Evolutionary conservation across 2,113 vertebrate genomes (phyloP).

Genomic region (Datnioides undecimradiatus): DNA sequence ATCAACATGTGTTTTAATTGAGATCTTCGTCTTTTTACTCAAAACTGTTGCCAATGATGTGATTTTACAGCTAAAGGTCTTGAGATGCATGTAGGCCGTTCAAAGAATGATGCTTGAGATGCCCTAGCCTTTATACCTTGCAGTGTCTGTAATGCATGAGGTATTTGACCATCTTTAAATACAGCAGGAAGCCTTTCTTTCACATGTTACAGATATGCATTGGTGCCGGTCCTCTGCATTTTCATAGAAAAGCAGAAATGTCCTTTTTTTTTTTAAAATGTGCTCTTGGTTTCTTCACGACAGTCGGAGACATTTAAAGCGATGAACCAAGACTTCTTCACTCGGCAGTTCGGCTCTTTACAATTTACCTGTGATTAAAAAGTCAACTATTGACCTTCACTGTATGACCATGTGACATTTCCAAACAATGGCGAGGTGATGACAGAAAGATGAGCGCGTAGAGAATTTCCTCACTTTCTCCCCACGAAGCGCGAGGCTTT

Average conservation of each 20-base stretch:
- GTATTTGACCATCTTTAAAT: not conserved
- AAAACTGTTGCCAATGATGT: not conserved
- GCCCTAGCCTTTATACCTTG: not conserved
- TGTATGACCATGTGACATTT: conserved; percentile 59
- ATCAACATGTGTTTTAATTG: not conserved
- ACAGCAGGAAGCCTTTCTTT: not conserved
- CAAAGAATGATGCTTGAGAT: not conserved
- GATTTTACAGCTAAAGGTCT: not conserved
- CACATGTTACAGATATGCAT: not conserved
- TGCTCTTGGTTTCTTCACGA: not conserved
- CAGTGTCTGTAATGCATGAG: not conserved
- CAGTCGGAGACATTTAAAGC: conserved; percentile 28
- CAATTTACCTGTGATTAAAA: conserved; percentile 48
- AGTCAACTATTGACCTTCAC: conserved; percentile 49
- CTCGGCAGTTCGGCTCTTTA: conserved; percentile 26
- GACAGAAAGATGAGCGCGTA: conserved; percentile 35
- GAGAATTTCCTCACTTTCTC: conserved; percentile 22
- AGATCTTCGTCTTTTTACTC: not conserved
- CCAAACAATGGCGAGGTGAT: conserved; percentile 41
- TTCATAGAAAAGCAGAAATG: not conserved
- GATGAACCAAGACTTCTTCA: conserved; percentile 4
- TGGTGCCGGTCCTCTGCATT: not conserved
- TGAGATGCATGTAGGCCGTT: not conserved
- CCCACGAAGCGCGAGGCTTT: not conserved
- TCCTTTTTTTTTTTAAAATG: not conserved